Base-by-base conservation (phyloP, 2,113 vertebrate species). In the Melospiza melodia region DNA sequence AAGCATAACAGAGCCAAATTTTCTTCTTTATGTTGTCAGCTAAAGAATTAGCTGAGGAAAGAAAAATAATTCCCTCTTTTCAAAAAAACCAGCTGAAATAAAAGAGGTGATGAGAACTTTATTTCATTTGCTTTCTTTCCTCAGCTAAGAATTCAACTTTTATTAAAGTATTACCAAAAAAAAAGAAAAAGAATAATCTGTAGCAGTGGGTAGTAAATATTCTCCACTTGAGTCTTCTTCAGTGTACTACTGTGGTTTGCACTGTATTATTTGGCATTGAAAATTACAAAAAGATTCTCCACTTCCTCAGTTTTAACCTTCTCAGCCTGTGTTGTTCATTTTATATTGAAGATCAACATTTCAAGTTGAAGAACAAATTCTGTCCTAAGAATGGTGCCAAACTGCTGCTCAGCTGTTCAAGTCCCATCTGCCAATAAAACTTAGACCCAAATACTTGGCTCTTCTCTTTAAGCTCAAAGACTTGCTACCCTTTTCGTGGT, bases 271-370 rank as follows among this genome's bases (percentile, higher is more conserved):
- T 84, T 94, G 79, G 51, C 82, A 77, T 59, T 58, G 35, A 48
- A 69, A 83, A 92, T 76, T 39, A 49, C 4, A 6, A 88, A 88
- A 92, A 66, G 3, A 55, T 80, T 24, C 19, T 85, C 49, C 20
- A 41, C 37, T 76, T 93, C 62, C 59, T 80, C 39, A 35, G 43
- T 67, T 90, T 86, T 96, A 90, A 86, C 39, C 61, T 94, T 87
- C 37, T 80, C 39, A 77, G 44, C 31, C 59, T 43, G 63, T 74
- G 35, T 57, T 74, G 35, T 93, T 88, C 30, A 35, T 77, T 90
- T 85, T 54, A n/a, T 85, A 27, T 15, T 21, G 66, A 90, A 88
- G 37, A 75, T n/a, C 52, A 87, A 22, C 12, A 63, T 87, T 84
- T 72, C 21, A 44, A 69, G 73, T 25, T 41, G 71, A 93, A 93